Percentiles rank a stretch among this genome's conserved stretches.
These are phyloP conservation scores for Phrynocephalus vlangalii DNA, from an alignment of 2,797 vertebrate species.

Conservation along the genomic window DNA sequence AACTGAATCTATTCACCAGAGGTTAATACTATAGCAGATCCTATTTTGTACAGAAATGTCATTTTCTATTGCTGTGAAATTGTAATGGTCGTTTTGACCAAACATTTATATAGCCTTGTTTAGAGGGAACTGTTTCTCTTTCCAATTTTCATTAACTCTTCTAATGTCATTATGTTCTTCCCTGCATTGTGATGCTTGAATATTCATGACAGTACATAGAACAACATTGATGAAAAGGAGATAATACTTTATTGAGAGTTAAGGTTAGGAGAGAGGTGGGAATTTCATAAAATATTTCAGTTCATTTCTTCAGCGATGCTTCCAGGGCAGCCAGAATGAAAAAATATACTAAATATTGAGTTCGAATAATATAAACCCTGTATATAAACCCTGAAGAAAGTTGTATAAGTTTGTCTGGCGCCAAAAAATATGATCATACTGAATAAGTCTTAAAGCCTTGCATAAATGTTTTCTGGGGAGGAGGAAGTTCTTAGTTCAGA, in stretches of 20 bases:
- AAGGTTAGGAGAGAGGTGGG: not conserved
- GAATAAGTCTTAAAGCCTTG: no score
- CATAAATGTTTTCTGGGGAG: no score
- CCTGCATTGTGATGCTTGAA: not conserved
- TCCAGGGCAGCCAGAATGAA: not conserved
- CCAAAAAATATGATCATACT: not conserved
- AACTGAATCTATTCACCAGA: not conserved
- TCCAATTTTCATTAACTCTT: not conserved
- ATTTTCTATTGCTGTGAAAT: not conserved
- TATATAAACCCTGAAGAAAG: not conserved
- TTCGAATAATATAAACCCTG: not conserved
- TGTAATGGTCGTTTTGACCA: not conserved
- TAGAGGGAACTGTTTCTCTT: not conserved
- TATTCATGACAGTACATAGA: not conserved
- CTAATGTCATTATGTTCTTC: not conserved
- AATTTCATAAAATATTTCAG: not conserved
- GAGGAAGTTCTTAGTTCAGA: no score
- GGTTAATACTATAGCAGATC: constrained; percentile 3
- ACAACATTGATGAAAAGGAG: not conserved
- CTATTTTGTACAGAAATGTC: not conserved
- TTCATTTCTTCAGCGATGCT: not conserved
- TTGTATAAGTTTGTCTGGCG: not conserved
- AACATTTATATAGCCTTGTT: not conserved
- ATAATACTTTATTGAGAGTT: not conserved
- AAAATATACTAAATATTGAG: not conserved